Base-by-base conservation (phyloP, 2,888 invertebrate genomes). In the Dromius quadrimaculatus region DNA sequence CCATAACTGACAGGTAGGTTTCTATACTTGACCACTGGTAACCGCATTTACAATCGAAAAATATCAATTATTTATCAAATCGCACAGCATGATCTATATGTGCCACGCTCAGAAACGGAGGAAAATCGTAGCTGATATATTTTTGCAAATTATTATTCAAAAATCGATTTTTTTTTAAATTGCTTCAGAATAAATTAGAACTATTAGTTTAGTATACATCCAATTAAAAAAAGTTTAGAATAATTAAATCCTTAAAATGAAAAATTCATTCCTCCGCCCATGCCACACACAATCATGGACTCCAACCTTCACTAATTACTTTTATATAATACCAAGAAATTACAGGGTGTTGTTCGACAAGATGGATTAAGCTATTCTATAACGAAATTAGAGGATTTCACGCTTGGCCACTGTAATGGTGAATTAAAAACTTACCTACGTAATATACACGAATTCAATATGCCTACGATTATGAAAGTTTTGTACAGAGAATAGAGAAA, bases 311-410 rank as follows among this genome's bases (percentile, higher is more conserved):
- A 50, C 38, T 64, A 64, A 64, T 64, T 64, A 64, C 64, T 34
- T 64, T 64, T 34, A 47, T 64, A 64, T 64, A 50, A 47, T 47
- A 47, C 34, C 36, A 64, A 63, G 64, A 64, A 64, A 64, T 64
- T 64, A 64, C 50, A 64, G 64, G 64, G 64, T 64, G 47, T 22
- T 17, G 36, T 22, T 32, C 50, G 47, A 47, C 34, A 64, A 64
- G 64, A 64, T 64, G 50, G 36, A 64, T 64, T 64, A 64, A 64
- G 47, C 64, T 64, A 64, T 64, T 47, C 38, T 50, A 20, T 32
- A 64, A 64, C 36, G 64, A 64, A 64, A 64, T 64, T 64, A 64
- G 64, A 36, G 47, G 36, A 63, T 64, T 64, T 47, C 38, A 64
- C 64, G 64, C 47, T 32, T 32, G 36, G 41, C 62, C 62, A 62